Base-by-base conservation (phyloP, 2,113 vertebrate genomes). In the Suncus etruscus region DNA sequence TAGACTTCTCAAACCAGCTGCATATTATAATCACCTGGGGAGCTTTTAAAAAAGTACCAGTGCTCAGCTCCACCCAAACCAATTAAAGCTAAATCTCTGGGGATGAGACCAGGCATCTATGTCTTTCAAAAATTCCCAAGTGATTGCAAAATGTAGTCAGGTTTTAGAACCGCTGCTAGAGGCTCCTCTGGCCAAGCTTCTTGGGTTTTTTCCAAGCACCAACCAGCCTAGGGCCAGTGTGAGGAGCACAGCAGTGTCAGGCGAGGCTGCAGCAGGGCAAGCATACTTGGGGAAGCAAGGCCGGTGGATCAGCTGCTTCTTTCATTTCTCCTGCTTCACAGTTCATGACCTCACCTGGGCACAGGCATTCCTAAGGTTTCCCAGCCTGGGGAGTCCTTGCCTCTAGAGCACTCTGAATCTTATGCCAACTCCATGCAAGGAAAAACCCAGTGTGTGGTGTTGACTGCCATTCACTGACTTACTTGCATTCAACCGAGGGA, bases 281-380 rank as follows among this genome's bases (percentile, higher is more conserved):
- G 72, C 87, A 65, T 16, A 61, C 9, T 10, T 18, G 70, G 68
- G 63, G 81, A 86, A 87, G 65, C 76, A n/a, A 68, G 88, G 39
- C 29, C 14, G 16, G 25, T 39, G 69, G 90, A 80, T 88, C 93
- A 95, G 90, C 79, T 54, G 75, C 54, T 63, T 45, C 51, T 48
- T 91, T 85, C 87, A 86, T 95, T 94, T 86, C 87, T 45, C 83
- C 89, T 93, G 94, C 92, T 83, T 86, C 11, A 61, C 31, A 86
- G 58, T 86, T 87, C 90, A 93, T 93, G 92, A 95, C 92, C 83
- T 96, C 93, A 96, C 47, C 90, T 86, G 31, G 83, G 61, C 86
- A 20, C 63, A 50, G 83, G 63, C 2, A 11, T 69, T 74, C 89
- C 87, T 32, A 63, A 86, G 84, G 89, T 90, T 92, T 93, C 83